Evolutionary conservation across 2,797 vertebrate species (phyloP).

Genomic region (Lepus oiostolus): DNA sequence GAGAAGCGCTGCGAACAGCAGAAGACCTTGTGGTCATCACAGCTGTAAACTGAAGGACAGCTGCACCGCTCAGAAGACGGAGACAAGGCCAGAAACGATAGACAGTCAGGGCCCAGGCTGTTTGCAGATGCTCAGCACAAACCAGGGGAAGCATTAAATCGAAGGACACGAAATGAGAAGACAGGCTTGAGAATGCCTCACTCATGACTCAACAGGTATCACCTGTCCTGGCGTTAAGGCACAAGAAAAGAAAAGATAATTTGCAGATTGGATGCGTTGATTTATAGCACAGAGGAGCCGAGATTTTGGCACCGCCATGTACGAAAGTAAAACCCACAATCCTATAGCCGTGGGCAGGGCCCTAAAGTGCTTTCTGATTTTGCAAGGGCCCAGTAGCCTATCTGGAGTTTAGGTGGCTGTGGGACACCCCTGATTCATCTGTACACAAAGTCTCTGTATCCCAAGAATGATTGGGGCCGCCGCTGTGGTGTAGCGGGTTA

Average conservation of each 20-base stretch:
- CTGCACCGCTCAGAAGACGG: not conserved
- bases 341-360: not conserved
- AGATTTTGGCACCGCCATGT: not conserved
- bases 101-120: not conserved
- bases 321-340: not conserved
- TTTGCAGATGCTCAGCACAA: not conserved
- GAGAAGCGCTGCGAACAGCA: conserved; percentile 58
- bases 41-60: conserved; percentile 71
- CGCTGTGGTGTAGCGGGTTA: too few species aligned
- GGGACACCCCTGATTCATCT: not conserved
- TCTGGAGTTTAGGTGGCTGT: not conserved
- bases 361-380: not conserved
- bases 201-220: not conserved
- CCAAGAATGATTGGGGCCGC: not conserved
- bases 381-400: not conserved
- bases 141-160: not conserved
- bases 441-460: not conserved
- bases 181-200: not conserved
- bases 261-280: not conserved
- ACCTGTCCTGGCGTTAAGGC: not conserved
- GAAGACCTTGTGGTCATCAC: conserved; percentile 56
- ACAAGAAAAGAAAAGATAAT: not conserved
- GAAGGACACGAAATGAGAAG: not conserved
- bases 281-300: not conserved
- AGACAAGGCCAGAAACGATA: conserved; percentile 26